Conservation (phyloP, 2,888 invertebrate species). For the Gibbula magus region DNA sequence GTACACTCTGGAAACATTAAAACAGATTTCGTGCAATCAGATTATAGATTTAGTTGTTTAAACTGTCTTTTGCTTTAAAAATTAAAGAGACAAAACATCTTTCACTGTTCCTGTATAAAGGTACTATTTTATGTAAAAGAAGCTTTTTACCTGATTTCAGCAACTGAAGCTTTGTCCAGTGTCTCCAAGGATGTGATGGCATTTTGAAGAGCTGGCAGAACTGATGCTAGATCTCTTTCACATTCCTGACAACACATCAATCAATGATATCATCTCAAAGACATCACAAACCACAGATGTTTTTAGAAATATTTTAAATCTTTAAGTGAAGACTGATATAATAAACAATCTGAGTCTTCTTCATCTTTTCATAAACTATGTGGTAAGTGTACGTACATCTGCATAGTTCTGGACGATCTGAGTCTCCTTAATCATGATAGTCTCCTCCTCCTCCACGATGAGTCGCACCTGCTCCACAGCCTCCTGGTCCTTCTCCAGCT, state of each 20-base stretch:
- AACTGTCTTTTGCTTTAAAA: background rate
- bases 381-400: conserved; percentile 57
- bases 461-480: conserved; percentile 73
- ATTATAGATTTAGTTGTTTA: background rate
- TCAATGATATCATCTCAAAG: background rate
- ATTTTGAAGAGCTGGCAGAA: conserved; percentile 70
- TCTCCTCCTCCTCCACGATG: conserved; percentile 73
- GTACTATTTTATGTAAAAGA: no score
- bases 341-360: no score
- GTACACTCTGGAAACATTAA: conserved; percentile 64
- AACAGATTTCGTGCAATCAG: background rate
- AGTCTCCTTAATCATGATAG: conserved; percentile 73
- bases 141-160: conserved; percentile 68
- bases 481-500: conserved; percentile 72
- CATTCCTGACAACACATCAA: conserved; percentile 64
- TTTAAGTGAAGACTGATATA: no score
- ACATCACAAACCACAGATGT: background rate
- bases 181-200: conserved; percentile 73
- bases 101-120: no score
- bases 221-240: conserved; percentile 72
- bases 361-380: background rate
- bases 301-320: no score
- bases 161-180: conserved; percentile 72
- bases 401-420: conserved; percentile 74
- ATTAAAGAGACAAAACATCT: background rate